Percentiles rank a stretch among this genome's conserved stretches.
phyloP scores from a whole-genome alignment of 1,140 invertebrate genomes.

The Drepana arcuata region DNA sequence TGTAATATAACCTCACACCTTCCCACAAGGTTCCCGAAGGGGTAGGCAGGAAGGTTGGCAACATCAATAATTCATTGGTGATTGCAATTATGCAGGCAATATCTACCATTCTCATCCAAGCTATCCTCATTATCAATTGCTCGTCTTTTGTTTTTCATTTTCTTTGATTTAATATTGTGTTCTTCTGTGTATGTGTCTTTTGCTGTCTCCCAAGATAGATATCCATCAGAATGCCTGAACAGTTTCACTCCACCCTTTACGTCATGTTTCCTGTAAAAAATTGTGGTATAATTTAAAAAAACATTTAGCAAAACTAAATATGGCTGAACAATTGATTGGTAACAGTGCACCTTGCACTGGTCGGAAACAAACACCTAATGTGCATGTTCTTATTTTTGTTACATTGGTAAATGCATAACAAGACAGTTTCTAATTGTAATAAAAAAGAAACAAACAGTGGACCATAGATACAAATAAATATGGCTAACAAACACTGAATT shows the following conservation, averaged over 20 bases:
- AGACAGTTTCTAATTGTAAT: background rate
- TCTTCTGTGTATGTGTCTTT: slow-evolving; percentile 38
- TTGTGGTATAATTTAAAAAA: no score
- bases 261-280: slow-evolving; percentile 35
- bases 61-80: no score
- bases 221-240: slow-evolving; percentile 39
- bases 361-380: background rate
- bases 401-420: background rate
- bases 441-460: background rate
- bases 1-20: no score
- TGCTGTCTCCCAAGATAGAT: slow-evolving; percentile 34
- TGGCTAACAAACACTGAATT: no score
- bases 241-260: slow-evolving; percentile 51
- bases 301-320: background rate
- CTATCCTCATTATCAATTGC: slow-evolving; percentile 14
- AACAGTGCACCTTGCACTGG: background rate
- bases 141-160: slow-evolving; percentile 22
- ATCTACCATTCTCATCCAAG: slow-evolving; percentile 27
- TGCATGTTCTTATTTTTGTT: background rate
- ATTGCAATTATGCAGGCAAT: no score
- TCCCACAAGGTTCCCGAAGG: no score
- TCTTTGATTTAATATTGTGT: slow-evolving; percentile 42
- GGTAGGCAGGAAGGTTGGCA: no score
- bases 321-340: background rate
- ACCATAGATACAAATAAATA: no score